These are phyloP conservation scores for Irena cyanogastra DNA, from an alignment of 2,113 vertebrate species.

Conservation along the genomic window DNA sequence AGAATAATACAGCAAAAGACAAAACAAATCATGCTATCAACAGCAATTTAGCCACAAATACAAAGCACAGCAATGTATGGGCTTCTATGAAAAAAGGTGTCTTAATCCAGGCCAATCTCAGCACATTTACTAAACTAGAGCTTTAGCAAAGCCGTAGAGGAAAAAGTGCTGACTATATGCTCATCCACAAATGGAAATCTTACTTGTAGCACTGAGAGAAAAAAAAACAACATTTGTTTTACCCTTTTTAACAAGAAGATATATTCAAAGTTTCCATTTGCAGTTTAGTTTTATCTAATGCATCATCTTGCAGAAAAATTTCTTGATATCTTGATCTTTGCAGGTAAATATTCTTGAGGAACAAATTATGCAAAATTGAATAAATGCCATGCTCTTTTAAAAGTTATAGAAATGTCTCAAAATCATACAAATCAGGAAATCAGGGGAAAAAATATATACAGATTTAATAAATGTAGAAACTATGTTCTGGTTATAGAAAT, in stretches of 20 bases:
- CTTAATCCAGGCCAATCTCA: background rate
- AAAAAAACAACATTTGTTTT: background rate
- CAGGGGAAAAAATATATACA: background rate
- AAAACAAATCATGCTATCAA: background rate
- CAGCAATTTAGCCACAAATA: background rate
- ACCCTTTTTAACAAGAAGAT: background rate
- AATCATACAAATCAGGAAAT: background rate
- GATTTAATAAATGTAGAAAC: background rate
- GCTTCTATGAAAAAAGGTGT: background rate
- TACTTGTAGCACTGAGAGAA: background rate
- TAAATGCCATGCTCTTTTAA: background rate
- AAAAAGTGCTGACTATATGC: background rate
- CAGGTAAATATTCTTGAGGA: background rate
- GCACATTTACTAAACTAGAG: background rate
- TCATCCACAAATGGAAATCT: background rate
- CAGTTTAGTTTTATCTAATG: background rate
- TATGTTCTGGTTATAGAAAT: background rate
- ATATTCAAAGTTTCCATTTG: background rate
- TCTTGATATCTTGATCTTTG: background rate
- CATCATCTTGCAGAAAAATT: background rate
- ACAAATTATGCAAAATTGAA: background rate
- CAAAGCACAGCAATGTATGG: background rate
- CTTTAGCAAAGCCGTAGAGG: background rate
- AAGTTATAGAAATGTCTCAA: background rate
- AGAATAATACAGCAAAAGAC: background rate